phyloP scores from a whole-genome alignment of 2,797 vertebrate genomes.

The Macropodus opercularis region DNA sequence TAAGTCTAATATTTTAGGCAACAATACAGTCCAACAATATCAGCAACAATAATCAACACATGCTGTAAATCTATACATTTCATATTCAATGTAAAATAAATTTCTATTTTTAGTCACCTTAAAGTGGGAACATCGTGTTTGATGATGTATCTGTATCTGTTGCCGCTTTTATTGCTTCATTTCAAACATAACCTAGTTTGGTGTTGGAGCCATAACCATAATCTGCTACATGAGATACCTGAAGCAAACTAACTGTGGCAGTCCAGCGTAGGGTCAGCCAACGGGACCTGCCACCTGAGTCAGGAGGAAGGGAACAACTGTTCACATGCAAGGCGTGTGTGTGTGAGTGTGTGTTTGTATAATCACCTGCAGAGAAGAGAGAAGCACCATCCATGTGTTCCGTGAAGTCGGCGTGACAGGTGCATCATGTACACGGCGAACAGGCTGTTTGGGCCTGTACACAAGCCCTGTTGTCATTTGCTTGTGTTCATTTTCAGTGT shows the following conservation, averaged over 20 bases:
- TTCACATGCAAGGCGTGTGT: conserved; percentile 19
- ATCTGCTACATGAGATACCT: conserved; percentile 49
- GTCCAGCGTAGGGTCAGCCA: conserved; percentile 69
- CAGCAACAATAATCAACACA: too few relatives aligned
- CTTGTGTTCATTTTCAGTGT: conserved; percentile 14
- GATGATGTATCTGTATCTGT: too few relatives aligned
- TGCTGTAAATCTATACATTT: too few relatives aligned
- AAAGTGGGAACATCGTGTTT: too few relatives aligned
- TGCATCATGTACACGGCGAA: conserved; percentile 22
- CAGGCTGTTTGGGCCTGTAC: conserved; percentile 18
- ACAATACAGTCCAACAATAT: too few relatives aligned
- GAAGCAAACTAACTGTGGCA: conserved; percentile 69
- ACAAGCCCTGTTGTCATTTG: conserved; percentile 5
- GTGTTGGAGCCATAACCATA: conserved; percentile 37
- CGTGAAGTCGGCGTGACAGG: conserved; percentile 48
- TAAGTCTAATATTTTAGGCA: too few relatives aligned
- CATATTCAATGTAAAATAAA: too few relatives aligned
- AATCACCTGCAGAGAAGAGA: conserved; percentile 41
- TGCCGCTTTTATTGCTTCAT: too few relatives aligned
- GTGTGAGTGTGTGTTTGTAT: conserved; percentile 24
- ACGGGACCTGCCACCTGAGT: conserved; percentile 59
- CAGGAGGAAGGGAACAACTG: conserved; percentile 49
- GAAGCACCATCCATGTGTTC: conserved; percentile 8
- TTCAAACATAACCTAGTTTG: too few relatives aligned
- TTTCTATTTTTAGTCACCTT: too few relatives aligned